Base-by-base conservation (phyloP, 2,797 vertebrate species). In the Malurus leucopterus region DNA sequence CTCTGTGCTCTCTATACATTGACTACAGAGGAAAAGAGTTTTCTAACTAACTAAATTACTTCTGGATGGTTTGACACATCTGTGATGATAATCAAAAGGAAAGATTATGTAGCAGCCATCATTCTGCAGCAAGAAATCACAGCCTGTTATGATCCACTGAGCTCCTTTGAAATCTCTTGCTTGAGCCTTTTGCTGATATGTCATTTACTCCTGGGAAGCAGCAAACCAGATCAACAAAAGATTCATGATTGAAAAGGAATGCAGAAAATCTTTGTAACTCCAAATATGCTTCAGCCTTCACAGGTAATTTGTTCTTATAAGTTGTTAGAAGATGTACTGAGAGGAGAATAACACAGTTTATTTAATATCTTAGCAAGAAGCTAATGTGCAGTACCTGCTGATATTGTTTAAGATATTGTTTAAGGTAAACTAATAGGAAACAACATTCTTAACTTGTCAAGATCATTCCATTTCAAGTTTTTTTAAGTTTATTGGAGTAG, bases 391-490 rank as follows among this genome's bases (percentile, higher is more conserved):
- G 11, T 89, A 79, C 59, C 64, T 91, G 57, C 59, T 88, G 78
- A 75, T 27, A 43, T 40, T 50, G 14, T 44, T 79, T 86, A 73
- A 83, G 13, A 5, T 53, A 92, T 84, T 21, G 50, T 81, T 62
- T 92, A 16, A 75, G 68, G 64, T 94, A 93, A 93, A 84, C 38
- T 91, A 80, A 76, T 78, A 84, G 38, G 70, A 96, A 95, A 92
- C 72, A 95, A 77, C 70, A 15, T 91, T 87, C 93, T 94, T 83
- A 87, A 27, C 55, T 84, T 85, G 20, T 71, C 58, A 93, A 71
- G 58, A 88, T 84, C 71, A 87, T 95, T 88, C 73, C n/a, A 70
- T 86, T 94, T 91, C 44, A 88, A 94, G 75, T 89, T 63, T 91
- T 90, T 94, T 74, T 55, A 70, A 93, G 59, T 36, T 88, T 91